Conservation (phyloP, 2,888 invertebrate genomes). For the Protodeltote pygarga region DNA sequence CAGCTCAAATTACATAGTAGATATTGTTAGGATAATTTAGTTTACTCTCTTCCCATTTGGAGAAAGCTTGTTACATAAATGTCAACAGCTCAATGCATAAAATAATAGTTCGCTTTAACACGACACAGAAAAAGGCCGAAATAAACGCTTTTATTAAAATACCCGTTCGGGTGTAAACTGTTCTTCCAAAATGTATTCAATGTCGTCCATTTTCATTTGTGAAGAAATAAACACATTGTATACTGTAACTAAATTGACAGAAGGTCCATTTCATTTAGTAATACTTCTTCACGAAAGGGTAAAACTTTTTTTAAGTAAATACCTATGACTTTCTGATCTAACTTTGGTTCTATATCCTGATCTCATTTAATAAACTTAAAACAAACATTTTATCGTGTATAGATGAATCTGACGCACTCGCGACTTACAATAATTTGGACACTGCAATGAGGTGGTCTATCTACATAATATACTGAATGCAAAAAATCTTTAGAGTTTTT, state of each 20-base stretch:
- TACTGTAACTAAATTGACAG: not conserved
- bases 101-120: conserved; percentile 37
- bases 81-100: conserved; percentile 41
- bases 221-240: conserved; percentile 23
- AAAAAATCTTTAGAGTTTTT: too few species aligned
- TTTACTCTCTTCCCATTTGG: not conserved
- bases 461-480: too few species aligned
- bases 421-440: too few species aligned
- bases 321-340: too few species aligned
- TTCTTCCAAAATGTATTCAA: conserved; percentile 29
- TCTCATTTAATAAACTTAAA: too few species aligned
- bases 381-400: too few species aligned
- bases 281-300: not conserved
- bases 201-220: conserved; percentile 32
- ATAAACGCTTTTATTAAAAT: conserved; percentile 40
- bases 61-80: conserved; percentile 23
- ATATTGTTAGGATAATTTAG: conserved; percentile 8
- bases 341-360: too few species aligned
- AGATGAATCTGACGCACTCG: too few species aligned
- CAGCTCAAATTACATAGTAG: not conserved
- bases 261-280: not conserved
- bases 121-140: conserved; percentile 8
- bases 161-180: conserved; percentile 30
- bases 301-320: not conserved
- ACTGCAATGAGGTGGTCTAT: too few species aligned